phyloP scores from a whole-genome alignment of 2,113 vertebrate species.

The Ornithorhynchus anatinus region DNA sequence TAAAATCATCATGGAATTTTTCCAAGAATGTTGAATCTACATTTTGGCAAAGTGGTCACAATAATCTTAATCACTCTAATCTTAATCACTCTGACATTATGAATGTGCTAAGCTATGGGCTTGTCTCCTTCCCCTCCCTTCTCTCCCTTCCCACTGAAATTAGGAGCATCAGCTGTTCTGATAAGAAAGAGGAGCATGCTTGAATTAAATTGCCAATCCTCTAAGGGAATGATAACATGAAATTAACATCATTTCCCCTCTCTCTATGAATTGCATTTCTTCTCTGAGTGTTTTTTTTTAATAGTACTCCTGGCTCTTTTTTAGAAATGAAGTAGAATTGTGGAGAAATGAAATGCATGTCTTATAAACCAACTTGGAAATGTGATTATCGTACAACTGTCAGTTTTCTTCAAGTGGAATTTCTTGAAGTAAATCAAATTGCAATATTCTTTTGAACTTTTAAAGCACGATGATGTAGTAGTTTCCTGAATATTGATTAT shows the following conservation, averaged over 20 bases:
- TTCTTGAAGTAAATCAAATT: slow-evolving; percentile 57
- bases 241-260: slow-evolving; percentile 20
- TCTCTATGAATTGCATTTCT: slow-evolving; percentile 17
- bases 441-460: slow-evolving; percentile 54
- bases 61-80: not conserved
- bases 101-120: not conserved
- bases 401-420: slow-evolving; percentile 55
- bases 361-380: slow-evolving; percentile 64
- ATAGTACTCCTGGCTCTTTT: slow-evolving; percentile 35
- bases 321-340: slow-evolving; percentile 59
- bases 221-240: slow-evolving; percentile 10
- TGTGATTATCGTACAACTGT: slow-evolving; percentile 54
- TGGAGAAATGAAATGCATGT: slow-evolving; percentile 45
- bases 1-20: not conserved
- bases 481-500: slow-evolving; percentile 70
- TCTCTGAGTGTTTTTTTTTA: slow-evolving; percentile 20
- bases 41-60: not conserved
- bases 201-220: slow-evolving; percentile 1
- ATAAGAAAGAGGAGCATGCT: not conserved
- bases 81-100: not conserved
- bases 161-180: not conserved
- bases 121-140: no score
- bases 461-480: slow-evolving; percentile 46
- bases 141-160: not conserved
- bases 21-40: not conserved